Conservation (phyloP, 2,113 vertebrate species). For the Eleginops maclovinus region DNA sequence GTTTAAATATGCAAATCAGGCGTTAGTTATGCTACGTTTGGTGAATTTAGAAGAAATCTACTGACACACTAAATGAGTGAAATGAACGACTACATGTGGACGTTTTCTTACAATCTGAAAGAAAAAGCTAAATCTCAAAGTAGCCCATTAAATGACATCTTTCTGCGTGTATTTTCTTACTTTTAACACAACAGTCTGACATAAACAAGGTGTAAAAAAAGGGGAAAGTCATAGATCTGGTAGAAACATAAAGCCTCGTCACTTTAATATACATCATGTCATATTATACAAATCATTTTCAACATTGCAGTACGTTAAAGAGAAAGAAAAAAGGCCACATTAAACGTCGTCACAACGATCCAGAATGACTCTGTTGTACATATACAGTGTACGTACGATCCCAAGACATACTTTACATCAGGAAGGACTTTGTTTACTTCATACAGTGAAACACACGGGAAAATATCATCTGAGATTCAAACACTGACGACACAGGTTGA, state of each 20-base stretch:
- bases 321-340: slow-evolving; percentile 79
- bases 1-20: no score
- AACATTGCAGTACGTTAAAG: slow-evolving; percentile 68
- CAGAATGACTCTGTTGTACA: slow-evolving; percentile 77
- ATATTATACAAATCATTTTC: slow-evolving; percentile 74
- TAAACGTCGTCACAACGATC: slow-evolving; percentile 69
- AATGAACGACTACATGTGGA: no score
- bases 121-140: no score
- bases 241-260: slow-evolving; percentile 77
- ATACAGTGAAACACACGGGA: slow-evolving; percentile 54
- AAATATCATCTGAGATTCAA: slow-evolving; percentile 35
- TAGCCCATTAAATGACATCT: no score
- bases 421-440: slow-evolving; percentile 42
- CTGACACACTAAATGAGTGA: no score
- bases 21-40: no score
- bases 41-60: no score
- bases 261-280: slow-evolving; percentile 62
- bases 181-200: not conserved
- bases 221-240: not conserved
- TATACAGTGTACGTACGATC: slow-evolving; percentile 63
- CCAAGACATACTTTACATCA: slow-evolving; percentile 56
- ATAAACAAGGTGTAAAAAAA: not conserved
- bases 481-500: slow-evolving; percentile 68
- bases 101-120: no score
- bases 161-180: not conserved